Evolutionary conservation across 2,113 vertebrate genomes (phyloP).

Genomic region (Donacobius atricapilla): DNA sequence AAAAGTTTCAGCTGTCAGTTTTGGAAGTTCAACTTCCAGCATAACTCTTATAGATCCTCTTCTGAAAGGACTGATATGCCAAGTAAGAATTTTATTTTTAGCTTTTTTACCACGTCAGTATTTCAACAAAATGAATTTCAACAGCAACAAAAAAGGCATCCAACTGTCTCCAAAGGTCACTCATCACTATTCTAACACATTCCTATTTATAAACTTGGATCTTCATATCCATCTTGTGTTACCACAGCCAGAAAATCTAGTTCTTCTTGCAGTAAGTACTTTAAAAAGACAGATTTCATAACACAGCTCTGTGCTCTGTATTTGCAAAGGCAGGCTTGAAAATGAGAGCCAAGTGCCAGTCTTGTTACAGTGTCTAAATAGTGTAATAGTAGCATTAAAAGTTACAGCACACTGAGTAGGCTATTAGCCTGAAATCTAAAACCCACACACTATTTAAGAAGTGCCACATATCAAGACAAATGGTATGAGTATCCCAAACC

Average conservation of each 20-base stretch:
- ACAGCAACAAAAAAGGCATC: slow-evolving; percentile 15
- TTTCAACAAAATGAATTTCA: slow-evolving; percentile 25
- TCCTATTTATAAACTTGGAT: slow-evolving; percentile 56
- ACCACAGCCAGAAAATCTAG: slow-evolving; percentile 19
- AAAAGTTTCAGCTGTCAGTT: not conserved
- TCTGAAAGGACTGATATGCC: not conserved
- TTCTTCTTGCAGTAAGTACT: not conserved
- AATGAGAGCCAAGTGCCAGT: not conserved
- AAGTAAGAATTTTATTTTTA: not conserved
- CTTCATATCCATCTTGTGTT: slow-evolving; percentile 41
- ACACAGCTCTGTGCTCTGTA: not conserved
- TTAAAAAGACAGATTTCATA: not conserved
- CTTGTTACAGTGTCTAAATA: not conserved
- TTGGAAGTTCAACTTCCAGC: not conserved
- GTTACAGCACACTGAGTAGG: not conserved
- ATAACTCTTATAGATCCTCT: not conserved
- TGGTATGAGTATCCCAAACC: not conserved
- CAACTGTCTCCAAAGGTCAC: slow-evolving; percentile 56
- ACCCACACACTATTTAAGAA: not conserved
- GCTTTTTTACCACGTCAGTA: not conserved
- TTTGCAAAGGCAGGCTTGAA: not conserved
- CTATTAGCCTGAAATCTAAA: not conserved
- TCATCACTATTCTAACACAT: slow-evolving; percentile 42
- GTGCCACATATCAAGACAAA: not conserved
- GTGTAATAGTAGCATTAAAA: not conserved